Evolutionary conservation across 2,113 vertebrate genomes (phyloP), one percentile per base, ranked within the genome.

Genomic region (Silurus meridionalis): DNA sequence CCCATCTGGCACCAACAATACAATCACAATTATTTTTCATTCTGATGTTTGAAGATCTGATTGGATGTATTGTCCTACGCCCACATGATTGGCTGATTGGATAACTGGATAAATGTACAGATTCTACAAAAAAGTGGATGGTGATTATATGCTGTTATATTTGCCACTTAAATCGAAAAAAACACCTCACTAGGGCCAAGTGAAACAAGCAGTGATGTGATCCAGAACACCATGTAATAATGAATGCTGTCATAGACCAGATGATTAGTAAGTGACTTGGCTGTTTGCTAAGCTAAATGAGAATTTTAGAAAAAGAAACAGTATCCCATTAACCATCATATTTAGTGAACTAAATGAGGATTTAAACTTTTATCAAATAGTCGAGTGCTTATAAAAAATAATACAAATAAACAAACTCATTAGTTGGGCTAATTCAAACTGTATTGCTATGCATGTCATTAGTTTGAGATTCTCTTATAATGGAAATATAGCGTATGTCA

Each of bases 341-440:
- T 53, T 78, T 8, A 79, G 52, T 58, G 25, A 79, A 37, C 13
- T 55, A 9, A 58, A 78, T 4, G 14, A 17, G n/a, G 15, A 58
- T 15, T 9, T 28, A 8, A 50, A 10, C 46, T 48, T 50, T 52
- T 1, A 57, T 25, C 13, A 52, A 52, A 25, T 25, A 8, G 52
- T 55, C 6, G 21, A 74, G 37, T 57, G 11, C n/a, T 61, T 46
- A 28, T 50, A 61, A 87, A 89, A 92, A 91, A 91, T 91, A 25
- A 63, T 75, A 90, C 86, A 92, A 94, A 93, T 89, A 92, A 94
- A 37, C 37, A 37, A 94, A 94, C 60, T 91, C 93, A 94, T 94
- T 93, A 92, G 92, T 88, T 92, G 87, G 90, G 91, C 86, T 81
- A 90, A 67, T 46, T 15, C 9, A 85, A 90, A 91, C 90, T 91